Base-by-base conservation (phyloP, 2,113 vertebrate genomes). In the Helogale parvula region DNA sequence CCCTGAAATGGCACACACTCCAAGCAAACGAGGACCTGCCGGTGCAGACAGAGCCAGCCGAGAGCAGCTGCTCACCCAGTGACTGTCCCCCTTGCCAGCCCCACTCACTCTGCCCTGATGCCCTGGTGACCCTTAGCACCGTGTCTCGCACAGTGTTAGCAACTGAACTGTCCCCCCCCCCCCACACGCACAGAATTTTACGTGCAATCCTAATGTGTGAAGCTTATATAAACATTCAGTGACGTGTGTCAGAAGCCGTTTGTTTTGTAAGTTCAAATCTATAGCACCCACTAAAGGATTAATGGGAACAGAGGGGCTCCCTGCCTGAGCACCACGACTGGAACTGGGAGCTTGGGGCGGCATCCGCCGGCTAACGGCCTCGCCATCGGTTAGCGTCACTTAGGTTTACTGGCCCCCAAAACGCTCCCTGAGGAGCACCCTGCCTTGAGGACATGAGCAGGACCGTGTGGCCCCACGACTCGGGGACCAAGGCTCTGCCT, bases 361-460 rank as follows among this genome's bases (percentile, higher is more conserved):
- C 83, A 54, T 15, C n/a, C 2, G 0, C 23, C 23, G 23, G 31
- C 79, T 83, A 12, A 12, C 4, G 0, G 29, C 7, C 1, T 83
- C 29, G 13, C 76, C 17, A 2, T 27, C 71, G 4, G 45, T 50
- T 41, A 19, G 35, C 54, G 65, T 84, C 35, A 2, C 4, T 23
- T 29, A 0, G 17, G 45, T 33, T 4, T 8, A 2, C 23, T 66
- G 19, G 7, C 29, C 16, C 82, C 93, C 68, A 77, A 25, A 47
- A 35, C 0, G 0, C 41, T 27, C 25, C 12, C 21, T 0, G 50
- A 72, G 52, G 35, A 15, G 63, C 74, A 23, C 17, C 57, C 31
- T 0, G 0, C 10, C 21, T 54, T 23, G 14, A 11, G 5, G 68
- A 57, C 5, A 0, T 13, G 29, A 65, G 4, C 25, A 45, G 54